These are phyloP conservation scores for Rhamnusium bicolor DNA, from an alignment of 2,888 invertebrate genomes.

Conservation along the genomic window DNA sequence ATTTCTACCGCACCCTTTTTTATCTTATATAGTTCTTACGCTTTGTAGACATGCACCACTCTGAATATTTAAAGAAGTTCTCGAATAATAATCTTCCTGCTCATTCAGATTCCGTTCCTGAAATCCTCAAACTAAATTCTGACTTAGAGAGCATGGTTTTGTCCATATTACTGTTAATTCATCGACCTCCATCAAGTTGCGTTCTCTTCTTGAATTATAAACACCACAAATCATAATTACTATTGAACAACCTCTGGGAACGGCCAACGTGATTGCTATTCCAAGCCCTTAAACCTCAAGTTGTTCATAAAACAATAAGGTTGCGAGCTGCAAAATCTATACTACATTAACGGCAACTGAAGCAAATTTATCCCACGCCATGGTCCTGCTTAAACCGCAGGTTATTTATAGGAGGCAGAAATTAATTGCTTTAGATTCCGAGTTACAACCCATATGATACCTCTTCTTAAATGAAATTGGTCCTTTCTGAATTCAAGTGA, in stretches of 20 bases:
- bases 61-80: conserved; percentile 1
- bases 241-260: conserved; percentile 22
- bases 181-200: conserved; percentile 41
- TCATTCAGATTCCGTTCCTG: conserved; percentile 4
- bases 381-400: background rate
- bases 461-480: background rate
- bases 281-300: conserved; percentile 14
- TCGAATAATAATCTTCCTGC: conserved; percentile 6
- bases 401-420: background rate
- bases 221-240: conserved; percentile 37
- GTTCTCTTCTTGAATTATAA: conserved; percentile 37
- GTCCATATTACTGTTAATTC: conserved; percentile 47
- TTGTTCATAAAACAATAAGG: conserved; percentile 29
- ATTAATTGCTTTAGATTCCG: background rate
- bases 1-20: background rate
- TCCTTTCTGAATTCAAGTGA: background rate
- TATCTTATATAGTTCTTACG: background rate
- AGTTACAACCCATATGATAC: background rate
- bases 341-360: background rate
- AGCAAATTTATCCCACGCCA: background rate
- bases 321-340: background rate
- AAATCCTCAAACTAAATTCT: background rate
- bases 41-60: background rate
- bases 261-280: conserved; percentile 5
- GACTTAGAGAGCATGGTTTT: conserved; percentile 17